phyloP scores from a whole-genome alignment of 2,888 invertebrate genomes.

The Scaptomyza parva region DNA sequence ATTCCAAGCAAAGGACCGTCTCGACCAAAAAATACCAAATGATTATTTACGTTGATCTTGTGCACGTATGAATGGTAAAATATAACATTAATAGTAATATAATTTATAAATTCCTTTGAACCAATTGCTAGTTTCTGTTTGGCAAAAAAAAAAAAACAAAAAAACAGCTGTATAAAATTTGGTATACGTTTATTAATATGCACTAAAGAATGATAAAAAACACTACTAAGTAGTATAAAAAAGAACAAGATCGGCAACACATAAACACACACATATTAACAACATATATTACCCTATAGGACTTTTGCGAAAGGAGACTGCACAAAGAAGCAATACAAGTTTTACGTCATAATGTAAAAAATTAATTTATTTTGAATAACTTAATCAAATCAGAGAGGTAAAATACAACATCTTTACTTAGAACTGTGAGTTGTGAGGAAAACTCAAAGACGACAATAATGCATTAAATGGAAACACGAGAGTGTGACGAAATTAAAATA shows the following conservation, averaged over 20 bases:
- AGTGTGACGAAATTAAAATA: background rate
- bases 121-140: background rate
- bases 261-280: background rate
- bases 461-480: background rate
- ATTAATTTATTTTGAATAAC: background rate
- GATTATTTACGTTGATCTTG: constrained; percentile 6
- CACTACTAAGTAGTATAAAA: background rate
- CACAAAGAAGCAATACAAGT: background rate
- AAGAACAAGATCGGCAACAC: background rate
- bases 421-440: too few relatives aligned
- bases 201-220: background rate
- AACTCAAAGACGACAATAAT: too few relatives aligned
- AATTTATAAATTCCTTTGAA: background rate
- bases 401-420: too few relatives aligned
- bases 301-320: background rate
- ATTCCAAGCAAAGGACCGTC: background rate
- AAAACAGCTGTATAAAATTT: background rate
- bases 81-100: background rate
- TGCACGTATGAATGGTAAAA: background rate
- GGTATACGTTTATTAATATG: background rate
- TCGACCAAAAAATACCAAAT: constrained; percentile 21
- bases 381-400: background rate
- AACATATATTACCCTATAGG: background rate
- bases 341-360: background rate
- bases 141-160: background rate